Conservation (phyloP, 1,140 invertebrate species). For the Lamellibrachia luymesi region DNA sequence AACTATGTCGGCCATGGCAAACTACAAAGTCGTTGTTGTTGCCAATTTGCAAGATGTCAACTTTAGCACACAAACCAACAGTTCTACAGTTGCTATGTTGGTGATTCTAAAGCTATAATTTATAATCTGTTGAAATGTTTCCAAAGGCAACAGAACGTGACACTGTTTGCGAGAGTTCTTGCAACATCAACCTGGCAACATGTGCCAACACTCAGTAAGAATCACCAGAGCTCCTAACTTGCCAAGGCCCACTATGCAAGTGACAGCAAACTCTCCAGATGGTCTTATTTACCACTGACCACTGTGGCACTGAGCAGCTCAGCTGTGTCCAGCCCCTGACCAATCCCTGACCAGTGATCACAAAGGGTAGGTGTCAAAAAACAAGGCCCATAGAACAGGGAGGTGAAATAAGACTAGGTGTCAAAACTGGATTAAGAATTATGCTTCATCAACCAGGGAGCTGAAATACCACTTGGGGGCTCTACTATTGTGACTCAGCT, state of each 20-base stretch:
- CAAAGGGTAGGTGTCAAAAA: neutral
- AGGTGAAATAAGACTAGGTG: neutral
- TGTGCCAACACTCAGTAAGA: neutral
- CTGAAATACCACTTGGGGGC: neutral
- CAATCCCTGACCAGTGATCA: neutral
- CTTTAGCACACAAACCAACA: too few relatives aligned
- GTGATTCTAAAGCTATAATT: neutral
- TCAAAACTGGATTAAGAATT: neutral
- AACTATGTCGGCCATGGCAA: slow-evolving; percentile 1
- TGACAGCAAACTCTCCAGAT: neutral
- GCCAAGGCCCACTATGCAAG: neutral
- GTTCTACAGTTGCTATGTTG: neutral
- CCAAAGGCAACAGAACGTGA: neutral
- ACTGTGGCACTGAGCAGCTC: neutral
- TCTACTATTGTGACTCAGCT: neutral
- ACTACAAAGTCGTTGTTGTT: neutral
- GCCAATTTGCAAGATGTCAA: too few relatives aligned
- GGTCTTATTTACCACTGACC: neutral
- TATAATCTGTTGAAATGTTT: neutral
- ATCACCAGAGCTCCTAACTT: neutral
- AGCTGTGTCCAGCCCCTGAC: neutral
- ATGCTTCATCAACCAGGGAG: neutral
- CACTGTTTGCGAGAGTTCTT: neutral
- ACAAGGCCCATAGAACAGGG: too few relatives aligned
- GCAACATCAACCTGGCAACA: neutral